phyloP scores from a whole-genome alignment of 2,113 vertebrate genomes.

The Leucosticte australis region DNA sequence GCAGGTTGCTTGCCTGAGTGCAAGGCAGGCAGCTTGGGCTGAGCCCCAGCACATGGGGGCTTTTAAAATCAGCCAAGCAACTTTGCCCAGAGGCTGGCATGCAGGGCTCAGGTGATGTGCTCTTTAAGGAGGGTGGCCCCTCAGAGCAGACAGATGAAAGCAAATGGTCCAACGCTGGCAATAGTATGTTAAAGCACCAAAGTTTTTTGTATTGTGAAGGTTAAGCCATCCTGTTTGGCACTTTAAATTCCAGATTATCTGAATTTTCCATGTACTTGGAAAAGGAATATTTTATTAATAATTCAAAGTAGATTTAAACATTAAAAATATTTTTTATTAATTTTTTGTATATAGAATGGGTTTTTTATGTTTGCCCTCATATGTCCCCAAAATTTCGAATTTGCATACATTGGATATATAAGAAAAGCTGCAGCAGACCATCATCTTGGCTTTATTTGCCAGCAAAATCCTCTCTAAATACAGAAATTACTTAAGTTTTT shows the following conservation, averaged over 20 bases:
- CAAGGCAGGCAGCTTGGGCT: background rate
- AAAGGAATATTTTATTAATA: background rate
- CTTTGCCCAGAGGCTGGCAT: background rate
- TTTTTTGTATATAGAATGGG: background rate
- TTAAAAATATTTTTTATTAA: background rate
- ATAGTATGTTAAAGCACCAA: background rate
- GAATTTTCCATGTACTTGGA: background rate
- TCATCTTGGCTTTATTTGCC: background rate
- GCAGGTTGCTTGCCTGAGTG: background rate
- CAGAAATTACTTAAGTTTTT: background rate
- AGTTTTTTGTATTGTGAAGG: background rate
- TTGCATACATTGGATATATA: background rate
- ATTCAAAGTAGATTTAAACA: background rate
- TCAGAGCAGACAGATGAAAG: background rate
- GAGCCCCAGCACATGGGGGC: background rate
- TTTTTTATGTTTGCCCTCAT: background rate
- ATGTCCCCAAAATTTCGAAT: background rate
- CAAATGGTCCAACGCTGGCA: background rate
- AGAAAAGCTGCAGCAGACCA: background rate
- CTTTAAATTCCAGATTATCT: background rate
- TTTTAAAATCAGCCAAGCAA: background rate
- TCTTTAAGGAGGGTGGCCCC: background rate
- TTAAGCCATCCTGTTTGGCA: background rate
- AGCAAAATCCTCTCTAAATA: background rate
- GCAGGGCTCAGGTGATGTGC: background rate